Conservation (phyloP, 2,888 invertebrate species). For the Pammene fasciana region DNA sequence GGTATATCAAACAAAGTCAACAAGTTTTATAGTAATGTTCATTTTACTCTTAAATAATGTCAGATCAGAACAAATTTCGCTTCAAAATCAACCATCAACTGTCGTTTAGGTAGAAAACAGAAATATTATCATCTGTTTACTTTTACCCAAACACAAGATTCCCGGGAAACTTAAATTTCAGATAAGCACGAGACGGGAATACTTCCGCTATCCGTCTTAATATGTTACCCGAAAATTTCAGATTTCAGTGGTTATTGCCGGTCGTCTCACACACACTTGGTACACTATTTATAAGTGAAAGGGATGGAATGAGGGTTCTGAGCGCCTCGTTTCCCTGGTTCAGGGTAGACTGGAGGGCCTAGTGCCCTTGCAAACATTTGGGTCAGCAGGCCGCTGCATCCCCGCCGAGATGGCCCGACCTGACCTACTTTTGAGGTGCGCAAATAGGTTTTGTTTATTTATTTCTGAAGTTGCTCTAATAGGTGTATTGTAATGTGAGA, state of each 20-base stretch:
- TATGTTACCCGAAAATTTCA: no score
- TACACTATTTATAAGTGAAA: background rate
- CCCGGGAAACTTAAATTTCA: background rate
- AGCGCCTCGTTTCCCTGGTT: background rate
- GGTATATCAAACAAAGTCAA: no score
- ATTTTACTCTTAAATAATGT: no score
- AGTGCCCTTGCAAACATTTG: constrained; percentile 67
- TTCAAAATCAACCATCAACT: background rate
- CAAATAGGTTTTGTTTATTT: constrained; percentile 57
- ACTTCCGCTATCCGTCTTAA: background rate
- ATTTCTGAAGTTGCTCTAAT: constrained; percentile 44
- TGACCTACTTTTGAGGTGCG: constrained; percentile 69
- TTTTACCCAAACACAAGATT: background rate
- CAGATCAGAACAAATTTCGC: no score
- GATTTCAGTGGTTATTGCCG: background rate
- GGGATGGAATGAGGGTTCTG: background rate
- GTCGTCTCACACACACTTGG: background rate
- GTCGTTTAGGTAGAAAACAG: background rate
- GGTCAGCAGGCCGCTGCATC: constrained; percentile 75
- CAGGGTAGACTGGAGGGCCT: constrained; percentile 22
- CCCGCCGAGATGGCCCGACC: constrained; percentile 61
- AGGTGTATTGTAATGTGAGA: background rate
- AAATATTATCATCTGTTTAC: background rate
- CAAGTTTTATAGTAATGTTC: no score
- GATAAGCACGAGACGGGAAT: constrained; percentile 3